A percentile compares a stretch with the other conserved stretches of the same genome.
phyloP scores from a whole-genome alignment of 2,113 vertebrate genomes.

The Ia io region DNA sequence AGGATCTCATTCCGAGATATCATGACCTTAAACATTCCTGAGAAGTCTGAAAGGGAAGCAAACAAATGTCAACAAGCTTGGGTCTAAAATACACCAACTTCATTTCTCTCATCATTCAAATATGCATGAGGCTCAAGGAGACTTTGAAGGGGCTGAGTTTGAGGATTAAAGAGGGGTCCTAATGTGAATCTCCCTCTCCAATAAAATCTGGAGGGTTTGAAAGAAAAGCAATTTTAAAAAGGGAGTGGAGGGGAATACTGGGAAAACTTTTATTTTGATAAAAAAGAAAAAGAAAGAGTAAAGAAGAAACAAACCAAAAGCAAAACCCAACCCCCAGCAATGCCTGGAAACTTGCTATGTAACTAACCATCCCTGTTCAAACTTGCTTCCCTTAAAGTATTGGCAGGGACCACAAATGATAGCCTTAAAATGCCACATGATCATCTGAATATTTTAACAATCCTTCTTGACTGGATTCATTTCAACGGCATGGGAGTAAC shows the following conservation, averaged over 20 bases:
- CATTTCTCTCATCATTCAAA: slow-evolving; percentile 1
- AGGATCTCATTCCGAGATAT: slow-evolving; percentile 43
- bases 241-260: not conserved
- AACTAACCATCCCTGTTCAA: slow-evolving; percentile 35
- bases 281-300: not conserved
- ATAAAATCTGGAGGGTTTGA: not conserved
- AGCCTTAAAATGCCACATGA: slow-evolving; percentile 51
- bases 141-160: not conserved
- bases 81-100: slow-evolving; percentile 30
- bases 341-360: slow-evolving; percentile 46
- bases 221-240: not conserved
- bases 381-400: slow-evolving; percentile 49
- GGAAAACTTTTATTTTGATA: not conserved
- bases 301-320: not conserved
- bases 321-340: not conserved
- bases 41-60: slow-evolving; percentile 34
- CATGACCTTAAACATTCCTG: slow-evolving; percentile 48
- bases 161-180: not conserved
- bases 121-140: not conserved
- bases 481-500: not conserved
- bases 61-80: slow-evolving; percentile 47
- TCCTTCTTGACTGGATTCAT: not conserved
- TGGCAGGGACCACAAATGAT: slow-evolving; percentile 59
- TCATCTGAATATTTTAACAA: slow-evolving; percentile 29
- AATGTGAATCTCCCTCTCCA: not conserved